Evolutionary conservation across 1,140 invertebrate species (phyloP).

Genomic region (Coptotermes formosanus): DNA sequence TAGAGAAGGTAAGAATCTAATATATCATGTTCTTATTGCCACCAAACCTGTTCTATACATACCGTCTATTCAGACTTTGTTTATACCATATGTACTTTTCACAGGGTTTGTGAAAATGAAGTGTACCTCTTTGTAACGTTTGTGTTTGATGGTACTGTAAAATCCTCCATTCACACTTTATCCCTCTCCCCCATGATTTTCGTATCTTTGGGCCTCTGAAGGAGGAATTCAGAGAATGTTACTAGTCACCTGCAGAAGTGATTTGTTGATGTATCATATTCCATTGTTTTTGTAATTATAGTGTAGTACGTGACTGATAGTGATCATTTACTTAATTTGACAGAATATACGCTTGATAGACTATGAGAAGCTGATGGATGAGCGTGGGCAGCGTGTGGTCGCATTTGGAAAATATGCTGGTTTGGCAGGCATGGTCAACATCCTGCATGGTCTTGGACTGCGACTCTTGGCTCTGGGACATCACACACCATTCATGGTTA

Average conservation of each 20-base stretch:
- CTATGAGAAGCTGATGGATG: constrained; percentile 95
- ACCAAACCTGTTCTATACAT: no score
- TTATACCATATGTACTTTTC: no score
- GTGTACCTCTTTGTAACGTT: no score
- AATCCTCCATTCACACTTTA: no score
- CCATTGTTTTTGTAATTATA: neutral
- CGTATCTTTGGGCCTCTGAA: no score
- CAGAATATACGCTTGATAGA: constrained; percentile 95
- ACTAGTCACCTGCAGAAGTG: neutral
- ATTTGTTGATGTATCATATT: neutral
- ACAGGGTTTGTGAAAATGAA: neutral
- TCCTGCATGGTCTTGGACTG: constrained; percentile 87
- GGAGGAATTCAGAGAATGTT: no score
- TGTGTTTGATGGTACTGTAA: no score
- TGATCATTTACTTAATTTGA: constrained; percentile 34
- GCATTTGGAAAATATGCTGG: constrained; percentile 99
- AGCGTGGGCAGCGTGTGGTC: constrained; percentile 84
- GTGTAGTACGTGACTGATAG: neutral
- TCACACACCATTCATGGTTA: constrained; percentile 98
- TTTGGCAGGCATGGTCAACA: constrained; percentile 98
- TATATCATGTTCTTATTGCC: no score
- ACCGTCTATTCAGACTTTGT: no score
- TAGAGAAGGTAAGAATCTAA: constrained; percentile 71
- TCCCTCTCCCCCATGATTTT: no score
- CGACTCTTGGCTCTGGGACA: constrained; percentile 93